These are phyloP conservation scores for Pocillopora meandrina DNA, from an alignment of 92 coral and sea anemone species.

Conservation along the genomic window DNA sequence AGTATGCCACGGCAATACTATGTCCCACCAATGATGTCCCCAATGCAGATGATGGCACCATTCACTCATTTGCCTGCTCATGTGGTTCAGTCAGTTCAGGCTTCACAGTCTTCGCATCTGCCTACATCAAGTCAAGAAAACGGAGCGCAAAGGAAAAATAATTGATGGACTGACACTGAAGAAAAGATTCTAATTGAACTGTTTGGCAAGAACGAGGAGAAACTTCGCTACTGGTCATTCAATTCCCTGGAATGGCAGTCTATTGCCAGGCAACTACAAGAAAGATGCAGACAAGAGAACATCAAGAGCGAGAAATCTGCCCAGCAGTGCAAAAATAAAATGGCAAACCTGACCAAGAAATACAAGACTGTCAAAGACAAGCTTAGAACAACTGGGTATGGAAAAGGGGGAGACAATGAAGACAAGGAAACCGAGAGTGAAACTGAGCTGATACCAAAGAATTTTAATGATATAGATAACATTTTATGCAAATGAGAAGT, in stretches of 20 bases:
- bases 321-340: slow-evolving; percentile 51
- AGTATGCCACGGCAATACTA: slow-evolving; percentile 10
- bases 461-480: slow-evolving; percentile 44
- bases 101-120: slow-evolving; percentile 24
- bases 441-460: slow-evolving; percentile 32
- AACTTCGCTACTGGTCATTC: slow-evolving; percentile 39
- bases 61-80: slow-evolving; percentile 17
- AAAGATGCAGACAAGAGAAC: slow-evolving; percentile 40
- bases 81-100: slow-evolving; percentile 13
- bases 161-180: slow-evolving; percentile 43
- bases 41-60: slow-evolving; percentile 31
- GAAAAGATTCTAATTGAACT: slow-evolving; percentile 43
- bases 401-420: slow-evolving; percentile 38
- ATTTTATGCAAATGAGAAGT: slow-evolving; percentile 50
- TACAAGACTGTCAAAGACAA: slow-evolving; percentile 52
- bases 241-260: slow-evolving; percentile 53
- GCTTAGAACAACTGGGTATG: slow-evolving; percentile 39
- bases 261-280: slow-evolving; percentile 38
- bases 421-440: slow-evolving; percentile 40
- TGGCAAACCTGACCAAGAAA: slow-evolving; percentile 49
- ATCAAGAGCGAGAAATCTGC: slow-evolving; percentile 39
- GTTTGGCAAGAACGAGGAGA: slow-evolving; percentile 40
- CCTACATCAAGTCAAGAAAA: slow-evolving; percentile 9
- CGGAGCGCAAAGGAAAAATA: slow-evolving; percentile 42
- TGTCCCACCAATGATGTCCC: slow-evolving; percentile 14